Evolutionary conservation across 2,888 invertebrate genomes (phyloP), one percentile per base, ranked within the genome.

Genomic region (Dasysyrphus albostriatus): DNA sequence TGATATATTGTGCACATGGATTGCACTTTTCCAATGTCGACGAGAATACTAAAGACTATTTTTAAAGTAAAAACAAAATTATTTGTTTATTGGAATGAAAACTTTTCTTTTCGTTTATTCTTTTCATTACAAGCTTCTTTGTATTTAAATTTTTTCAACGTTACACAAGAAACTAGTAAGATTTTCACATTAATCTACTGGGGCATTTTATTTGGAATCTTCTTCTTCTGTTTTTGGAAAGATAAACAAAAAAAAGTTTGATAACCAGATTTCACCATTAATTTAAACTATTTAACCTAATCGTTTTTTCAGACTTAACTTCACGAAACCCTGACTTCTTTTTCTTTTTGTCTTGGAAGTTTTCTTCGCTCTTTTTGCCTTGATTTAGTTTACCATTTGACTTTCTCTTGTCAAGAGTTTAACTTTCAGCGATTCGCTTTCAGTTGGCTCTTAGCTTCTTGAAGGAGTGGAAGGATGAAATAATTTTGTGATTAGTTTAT

Each of bases 131-230:
- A 56, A 29, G 5, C 9, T n/a, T 32, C 14, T 56, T 32, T 4
- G 32, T 32, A 54, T 3, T 3, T 16, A 10, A 24, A 24, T 12
- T 49, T 12, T 51, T 10, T 12, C 14, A 49, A 49, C 9, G 5
- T 49, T 49, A 49, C n/a, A n/a, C n/a, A n/a, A n/a, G n/a, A n/a
- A n/a, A n/a, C n/a, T n/a, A 39, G 10, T 19, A 19, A 9, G 8
- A 10, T 19, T 19, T 49, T 5, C 10, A 51, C 16, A 29, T 39
- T 84, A 61, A 0, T 59, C 42, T 51, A 89, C 90, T 9, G 92
- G 93, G 2, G 92, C 93, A 92, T 92, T 89, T 92, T 92, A 72
- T 90, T 89, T n/a, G 90, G 90, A 0, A 88, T 84, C 77, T 90
- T 91, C 84, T 91, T 90, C 77, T 90, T 91, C 39, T 89, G 89